Evolutionary conservation across 2,888 invertebrate genomes (phyloP).

Genomic region (Caenorhabditis sp.): DNA sequence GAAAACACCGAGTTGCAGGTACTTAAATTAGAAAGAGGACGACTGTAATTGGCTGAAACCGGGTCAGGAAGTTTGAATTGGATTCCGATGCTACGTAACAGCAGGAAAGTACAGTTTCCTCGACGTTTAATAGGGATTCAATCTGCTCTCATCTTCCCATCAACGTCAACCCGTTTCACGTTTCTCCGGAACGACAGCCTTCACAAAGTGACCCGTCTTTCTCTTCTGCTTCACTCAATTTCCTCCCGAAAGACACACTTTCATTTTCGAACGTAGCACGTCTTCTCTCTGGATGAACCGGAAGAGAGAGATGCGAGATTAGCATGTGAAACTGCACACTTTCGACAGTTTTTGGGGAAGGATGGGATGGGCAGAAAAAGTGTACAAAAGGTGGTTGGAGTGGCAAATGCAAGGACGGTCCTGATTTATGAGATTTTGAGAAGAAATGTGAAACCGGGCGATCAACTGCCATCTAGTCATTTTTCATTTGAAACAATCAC

Average conservation of each 20-base stretch:
- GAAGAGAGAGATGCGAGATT: too few relatives aligned
- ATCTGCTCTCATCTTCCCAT: too few relatives aligned
- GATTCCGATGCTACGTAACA: neutral
- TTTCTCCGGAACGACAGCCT: neutral
- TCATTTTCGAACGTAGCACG: neutral
- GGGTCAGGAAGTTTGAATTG: slow-evolving; percentile 7
- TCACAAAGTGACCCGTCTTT: slow-evolving; percentile 6
- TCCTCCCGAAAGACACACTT: neutral
- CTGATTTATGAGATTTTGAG: slow-evolving; percentile 9
- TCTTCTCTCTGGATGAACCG: neutral
- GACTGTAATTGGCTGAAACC: slow-evolving; percentile 20
- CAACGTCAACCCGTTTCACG: neutral
- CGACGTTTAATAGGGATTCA: neutral
- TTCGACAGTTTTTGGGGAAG: too few relatives aligned
- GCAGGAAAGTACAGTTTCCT: neutral
- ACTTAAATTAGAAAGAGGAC: neutral
- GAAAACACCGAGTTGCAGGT: neutral
- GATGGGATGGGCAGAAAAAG: too few relatives aligned
- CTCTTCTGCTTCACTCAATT: slow-evolving; percentile 3
- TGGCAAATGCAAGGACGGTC: slow-evolving; percentile 9
- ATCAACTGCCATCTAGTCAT: neutral
- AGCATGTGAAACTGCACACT: too few relatives aligned
- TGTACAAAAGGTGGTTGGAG: too few relatives aligned
- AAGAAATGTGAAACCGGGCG: neutral
- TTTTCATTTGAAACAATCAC: slow-evolving; percentile 5